phyloP scores from a whole-genome alignment of 2,888 invertebrate species.

The Drosophila paracracens region DNA sequence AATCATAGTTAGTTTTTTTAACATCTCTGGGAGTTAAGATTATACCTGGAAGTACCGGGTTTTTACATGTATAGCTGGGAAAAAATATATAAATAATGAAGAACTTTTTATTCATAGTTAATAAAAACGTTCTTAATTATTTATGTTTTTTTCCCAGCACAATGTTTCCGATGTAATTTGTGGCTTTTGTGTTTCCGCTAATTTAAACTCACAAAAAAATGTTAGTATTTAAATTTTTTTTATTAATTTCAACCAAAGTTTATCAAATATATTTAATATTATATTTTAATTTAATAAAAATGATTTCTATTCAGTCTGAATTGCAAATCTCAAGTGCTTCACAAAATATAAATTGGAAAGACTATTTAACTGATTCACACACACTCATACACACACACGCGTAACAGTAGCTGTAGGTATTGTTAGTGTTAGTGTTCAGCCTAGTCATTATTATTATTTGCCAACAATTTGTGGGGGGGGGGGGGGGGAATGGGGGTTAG shows the following conservation, averaged over 20 bases:
- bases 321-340: neutral
- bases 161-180: neutral
- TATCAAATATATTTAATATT: neutral
- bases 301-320: neutral
- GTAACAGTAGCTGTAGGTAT: constrained; percentile 21
- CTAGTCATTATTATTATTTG: constrained; percentile 23
- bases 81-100: neutral
- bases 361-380: constrained; percentile 6
- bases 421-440: constrained; percentile 1
- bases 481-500: neutral
- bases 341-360: neutral
- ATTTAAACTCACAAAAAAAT: neutral
- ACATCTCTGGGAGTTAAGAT: neutral
- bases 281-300: neutral
- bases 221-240: neutral
- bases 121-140: neutral
- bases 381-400: neutral
- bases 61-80: neutral
- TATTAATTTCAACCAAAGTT: neutral
- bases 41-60: neutral
- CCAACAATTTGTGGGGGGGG: neutral
- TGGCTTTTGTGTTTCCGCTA: neutral
- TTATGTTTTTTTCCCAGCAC: neutral
- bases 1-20: too few species aligned
- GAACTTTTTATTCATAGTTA: neutral